Evolutionary conservation across 2,113 vertebrate species (phyloP), one percentile per base, ranked within the genome.

Genomic region (Myodes glareolus): DNA sequence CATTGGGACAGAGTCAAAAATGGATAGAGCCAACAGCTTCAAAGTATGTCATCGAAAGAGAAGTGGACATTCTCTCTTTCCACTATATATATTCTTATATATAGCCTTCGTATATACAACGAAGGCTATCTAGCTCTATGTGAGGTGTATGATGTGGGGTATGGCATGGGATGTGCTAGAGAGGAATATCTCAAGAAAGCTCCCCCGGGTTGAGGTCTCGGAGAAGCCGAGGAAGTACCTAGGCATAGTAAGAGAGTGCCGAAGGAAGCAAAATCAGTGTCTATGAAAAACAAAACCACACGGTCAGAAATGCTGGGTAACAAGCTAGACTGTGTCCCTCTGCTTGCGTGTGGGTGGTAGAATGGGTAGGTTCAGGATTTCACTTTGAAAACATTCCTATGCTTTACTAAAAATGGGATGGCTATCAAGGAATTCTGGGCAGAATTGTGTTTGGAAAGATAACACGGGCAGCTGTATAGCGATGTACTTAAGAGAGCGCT

Each of bases 111-210:
- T 4, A 25, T 4, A 36, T 0, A 3, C 42, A 76, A 21, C 16
- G 13, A n/a, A 8, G 2, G 12, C 45, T 17, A 1, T 21, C 36
- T 0, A 82, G 55, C 1, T 67, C 12, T 16, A 0, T 1, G 16
- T 9, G 36, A 61, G 27, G 76, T 52, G 2, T 8, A n/a, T 8
- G 17, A 2, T 36, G 5, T 52, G 27, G 31, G 39, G 78, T 39
- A 25, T 7, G 47, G 52, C 21, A 39, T 4, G 78, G 13, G 11
- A 23, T 7, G 10, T 36, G 3, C 1, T 8, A 17, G 63, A 11
- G n/a, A 29, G 58, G 4, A 31, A 78, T 52, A 68, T 23, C 6
- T 31, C 80, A 39, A 84, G 36, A 45, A 68, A 94, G 36, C 13
- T 67, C 8, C 7, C 73, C 31, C 21, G 73, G 27, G 13, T 42